Evolutionary conservation across 2,888 invertebrate genomes (phyloP), one percentile per base, ranked within the genome.

Genomic region (Chrysopilus asiliformis): DNA sequence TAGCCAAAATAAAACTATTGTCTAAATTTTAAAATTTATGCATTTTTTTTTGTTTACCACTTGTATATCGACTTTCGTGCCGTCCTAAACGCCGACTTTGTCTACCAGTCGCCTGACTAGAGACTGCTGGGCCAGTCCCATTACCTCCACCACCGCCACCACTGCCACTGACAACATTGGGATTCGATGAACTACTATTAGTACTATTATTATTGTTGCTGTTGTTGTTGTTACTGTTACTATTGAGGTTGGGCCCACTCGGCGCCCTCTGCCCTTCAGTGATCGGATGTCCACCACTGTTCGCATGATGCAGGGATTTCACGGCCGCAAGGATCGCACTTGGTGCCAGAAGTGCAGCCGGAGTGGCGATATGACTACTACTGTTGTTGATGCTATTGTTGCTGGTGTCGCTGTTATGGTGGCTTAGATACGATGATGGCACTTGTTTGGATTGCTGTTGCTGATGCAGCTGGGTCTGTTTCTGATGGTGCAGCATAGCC

Each of bases 1-100:
- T n/a, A n/a, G n/a, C n/a, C n/a, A n/a, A n/a, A n/a, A n/a, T n/a
- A n/a, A n/a, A n/a, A n/a, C n/a, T n/a, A n/a, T n/a, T n/a, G n/a
- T n/a, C n/a, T n/a, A n/a, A n/a, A n/a, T n/a, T n/a, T n/a, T n/a
- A n/a, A n/a, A n/a, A n/a, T n/a, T n/a, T n/a, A n/a, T n/a, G n/a
- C n/a, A n/a, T n/a, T n/a, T n/a, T n/a, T n/a, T 10, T 22, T 29
- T 34, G 20, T 45, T 52, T 52, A 52, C 52, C 52, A 44, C 52
- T 52, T 44, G 52, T 52, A 38, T 52, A 52, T 40, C 52, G 49
- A 44, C 51, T 50, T 43, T 52, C 52, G 40, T 51, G 51, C 38
- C 50, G 44, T 43, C 52, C 49, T 40, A 51, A 39, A 37, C 51
- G 46, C 43, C 51, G 46, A 47, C 45, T 48, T 40, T 43, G 45